phyloP scores from a whole-genome alignment of 2,888 invertebrate species.

The Andrena minutula region DNA sequence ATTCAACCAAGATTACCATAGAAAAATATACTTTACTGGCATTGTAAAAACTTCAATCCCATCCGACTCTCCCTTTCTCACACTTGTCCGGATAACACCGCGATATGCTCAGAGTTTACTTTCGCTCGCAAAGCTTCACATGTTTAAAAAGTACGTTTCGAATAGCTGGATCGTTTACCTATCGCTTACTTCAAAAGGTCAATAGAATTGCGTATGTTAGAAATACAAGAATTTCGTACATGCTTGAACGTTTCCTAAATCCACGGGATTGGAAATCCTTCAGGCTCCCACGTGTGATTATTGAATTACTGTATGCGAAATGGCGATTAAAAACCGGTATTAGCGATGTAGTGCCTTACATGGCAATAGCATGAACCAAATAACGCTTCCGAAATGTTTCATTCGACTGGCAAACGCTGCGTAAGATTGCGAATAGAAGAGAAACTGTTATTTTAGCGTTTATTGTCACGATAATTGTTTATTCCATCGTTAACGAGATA shows the following conservation, averaged over 20 bases:
- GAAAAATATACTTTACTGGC: constrained; percentile 24
- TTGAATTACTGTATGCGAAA: constrained; percentile 44
- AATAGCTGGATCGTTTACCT: not conserved
- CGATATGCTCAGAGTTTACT: constrained; percentile 17
- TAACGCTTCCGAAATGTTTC: constrained; percentile 6
- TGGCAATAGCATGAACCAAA: constrained; percentile 60
- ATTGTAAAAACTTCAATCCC: not conserved
- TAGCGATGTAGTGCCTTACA: constrained; percentile 51
- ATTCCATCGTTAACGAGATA: constrained; percentile 23
- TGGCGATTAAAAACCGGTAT: constrained; percentile 53
- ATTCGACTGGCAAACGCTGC: constrained; percentile 1
- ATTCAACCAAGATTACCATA: constrained; percentile 12
- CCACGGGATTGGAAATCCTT: constrained; percentile 37
- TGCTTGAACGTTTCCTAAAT: constrained; percentile 38
- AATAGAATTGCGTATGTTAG: constrained; percentile 32
- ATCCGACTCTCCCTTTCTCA: not conserved
- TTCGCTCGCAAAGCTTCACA: not conserved
- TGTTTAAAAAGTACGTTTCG: not conserved
- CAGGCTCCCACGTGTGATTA: constrained; percentile 42
- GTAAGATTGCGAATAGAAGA: constrained; percentile 31
- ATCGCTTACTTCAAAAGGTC: constrained; percentile 43
- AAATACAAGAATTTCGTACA: constrained; percentile 39
- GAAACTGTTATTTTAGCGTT: constrained; percentile 7
- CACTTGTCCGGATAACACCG: constrained; percentile 1
- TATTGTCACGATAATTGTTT: constrained; percentile 54